Conservation (phyloP, 2,888 invertebrate genomes). For the Philopedon plagiatum region DNA sequence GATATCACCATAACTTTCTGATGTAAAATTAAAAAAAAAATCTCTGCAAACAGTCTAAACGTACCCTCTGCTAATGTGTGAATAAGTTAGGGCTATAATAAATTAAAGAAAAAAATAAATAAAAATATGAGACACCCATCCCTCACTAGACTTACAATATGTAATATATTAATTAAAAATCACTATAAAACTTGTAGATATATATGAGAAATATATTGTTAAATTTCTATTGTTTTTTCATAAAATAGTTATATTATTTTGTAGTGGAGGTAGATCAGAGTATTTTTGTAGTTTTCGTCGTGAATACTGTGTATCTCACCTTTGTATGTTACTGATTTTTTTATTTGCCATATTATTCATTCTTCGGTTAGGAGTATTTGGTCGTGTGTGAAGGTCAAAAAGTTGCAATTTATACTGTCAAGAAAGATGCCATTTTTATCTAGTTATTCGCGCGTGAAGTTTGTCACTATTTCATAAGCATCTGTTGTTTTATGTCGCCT, state of each 20-base stretch:
- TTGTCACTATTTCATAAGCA: too few species aligned
- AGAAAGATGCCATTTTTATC: too few species aligned
- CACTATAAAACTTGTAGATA: constrained; percentile 67
- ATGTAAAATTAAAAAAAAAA: too few species aligned
- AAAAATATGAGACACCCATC: constrained; percentile 55
- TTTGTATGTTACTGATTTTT: background rate
- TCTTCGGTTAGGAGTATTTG: background rate
- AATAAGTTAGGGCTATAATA: constrained; percentile 59
- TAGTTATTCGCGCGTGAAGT: too few species aligned
- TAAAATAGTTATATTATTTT: constrained; percentile 56
- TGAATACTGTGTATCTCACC: background rate
- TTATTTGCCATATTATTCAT: background rate
- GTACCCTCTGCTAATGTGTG: constrained; percentile 57
- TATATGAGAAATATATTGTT: constrained; percentile 68
- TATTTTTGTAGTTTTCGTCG: constrained; percentile 47
- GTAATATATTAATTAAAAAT: constrained; percentile 65
- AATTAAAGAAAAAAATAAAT: constrained; percentile 33
- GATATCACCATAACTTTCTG: too few species aligned
- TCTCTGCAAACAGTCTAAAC: constrained; percentile 25
- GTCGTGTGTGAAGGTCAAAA: background rate
- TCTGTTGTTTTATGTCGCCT: too few species aligned
- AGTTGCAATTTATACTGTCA: background rate
- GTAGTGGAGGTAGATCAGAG: constrained; percentile 55
- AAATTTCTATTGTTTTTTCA: constrained; percentile 64
- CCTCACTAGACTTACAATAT: constrained; percentile 64